Percentiles rank a stretch among this genome's conserved stretches.
Conservation (phyloP, 2,113 vertebrate species). For the Burhinus oedicnemus region DNA sequence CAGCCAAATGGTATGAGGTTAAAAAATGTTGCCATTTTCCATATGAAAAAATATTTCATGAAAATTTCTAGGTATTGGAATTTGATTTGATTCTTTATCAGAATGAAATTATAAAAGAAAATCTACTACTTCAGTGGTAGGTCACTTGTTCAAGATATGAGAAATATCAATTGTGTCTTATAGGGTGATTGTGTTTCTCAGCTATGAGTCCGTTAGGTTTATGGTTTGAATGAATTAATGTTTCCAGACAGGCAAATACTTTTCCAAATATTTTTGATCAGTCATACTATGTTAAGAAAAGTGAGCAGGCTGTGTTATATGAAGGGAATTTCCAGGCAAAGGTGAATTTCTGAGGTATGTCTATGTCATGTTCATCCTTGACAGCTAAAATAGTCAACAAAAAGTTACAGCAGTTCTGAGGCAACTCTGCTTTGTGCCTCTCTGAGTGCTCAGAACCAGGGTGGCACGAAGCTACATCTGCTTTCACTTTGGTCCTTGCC, state of each 20-base stretch:
- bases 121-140: neutral
- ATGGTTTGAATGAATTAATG: neutral
- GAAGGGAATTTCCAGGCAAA: neutral
- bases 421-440: neutral
- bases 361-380: neutral
- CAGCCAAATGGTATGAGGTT: neutral
- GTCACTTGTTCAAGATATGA: neutral
- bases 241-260: neutral
- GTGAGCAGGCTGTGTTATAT: neutral
- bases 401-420: neutral
- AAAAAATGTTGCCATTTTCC: neutral
- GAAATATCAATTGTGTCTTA: neutral
- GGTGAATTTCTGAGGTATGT: neutral
- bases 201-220: neutral
- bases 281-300: neutral
- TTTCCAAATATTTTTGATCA: neutral
- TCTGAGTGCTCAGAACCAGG: neutral
- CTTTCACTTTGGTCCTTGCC: neutral
- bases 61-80: neutral
- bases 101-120: neutral
- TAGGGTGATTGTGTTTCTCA: neutral
- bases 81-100: neutral
- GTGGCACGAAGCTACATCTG: neutral
- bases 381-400: neutral
- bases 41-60: accelerated